Evolutionary conservation across 2,113 vertebrate genomes (phyloP).

Genomic region (sheep (Ovis aries)): ARS-UI_Ramb_v3.0 NC_056068.1:80104001-80104500

Average conservation of each 20-base stretch:
- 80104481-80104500: background rate
- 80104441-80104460: background rate
- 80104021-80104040: too few relatives aligned
- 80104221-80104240: background rate
- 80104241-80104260: background rate
- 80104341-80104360: constrained; percentile 43
- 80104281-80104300: background rate
- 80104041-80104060: background rate
- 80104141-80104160: background rate
- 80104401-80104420: constrained; percentile 25
- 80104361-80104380: constrained; percentile 37
- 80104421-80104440: background rate
- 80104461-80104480: background rate
- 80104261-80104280: background rate
- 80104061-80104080: too few relatives aligned
- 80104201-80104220: background rate
- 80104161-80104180: background rate
- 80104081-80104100: background rate
- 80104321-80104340: constrained; percentile 42
- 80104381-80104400: constrained; percentile 31
- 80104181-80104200: background rate
- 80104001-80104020: too few relatives aligned
- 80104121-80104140: background rate
- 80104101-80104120: background rate
- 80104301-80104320: background rate